Evolutionary conservation across 2,113 vertebrate genomes (phyloP), one percentile per base, ranked within the genome.

Genomic region (Prietella phreatophila): DNA sequence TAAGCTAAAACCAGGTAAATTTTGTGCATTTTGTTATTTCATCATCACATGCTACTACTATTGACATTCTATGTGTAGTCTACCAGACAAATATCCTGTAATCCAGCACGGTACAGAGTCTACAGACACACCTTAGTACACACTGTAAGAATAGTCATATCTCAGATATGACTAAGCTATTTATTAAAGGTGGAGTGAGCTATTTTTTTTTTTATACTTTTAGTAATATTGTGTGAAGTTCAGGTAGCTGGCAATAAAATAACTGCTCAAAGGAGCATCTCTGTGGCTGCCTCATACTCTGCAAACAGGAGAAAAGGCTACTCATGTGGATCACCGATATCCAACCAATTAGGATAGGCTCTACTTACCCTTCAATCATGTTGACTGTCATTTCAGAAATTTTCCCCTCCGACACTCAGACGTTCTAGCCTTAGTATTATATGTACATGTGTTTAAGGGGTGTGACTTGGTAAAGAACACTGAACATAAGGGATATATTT

Each of bases 61-160:
- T 63, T 88, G 73, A 42, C 63, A 42, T 25, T 81, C 75, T 13
- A 0, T 82, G 76, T 60, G 36, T 42, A 84, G 50, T 47, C 22
- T 47, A 5, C 3, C 42, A 75, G 56, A 47, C 42, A 71, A 56
- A 86, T 84, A 83, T 88, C 30, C 75, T 88, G 42, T 86, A 85
- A 47, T 39, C 61, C 61, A 67, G 86, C 47, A 87, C 69, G 87
- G 87, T 85, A 58, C 84, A 82, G 65, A 85, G 86, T 85, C 33
- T 56, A 67, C 58, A 85, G 76, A 65, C 85, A 80, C 87, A 88
- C 87, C 89, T 84, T 58, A 87, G 63, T 83, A 88, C 56, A 90
- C 55, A 88, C 47, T 73, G 33, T 84, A 25, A 55, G 47, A 73
- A 67, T 75, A 73, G 63, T 67, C 81, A 55, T 84, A 82, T 84